Conservation (phyloP, 2,113 vertebrate species). For the Emydocephalus ijimae region DNA sequence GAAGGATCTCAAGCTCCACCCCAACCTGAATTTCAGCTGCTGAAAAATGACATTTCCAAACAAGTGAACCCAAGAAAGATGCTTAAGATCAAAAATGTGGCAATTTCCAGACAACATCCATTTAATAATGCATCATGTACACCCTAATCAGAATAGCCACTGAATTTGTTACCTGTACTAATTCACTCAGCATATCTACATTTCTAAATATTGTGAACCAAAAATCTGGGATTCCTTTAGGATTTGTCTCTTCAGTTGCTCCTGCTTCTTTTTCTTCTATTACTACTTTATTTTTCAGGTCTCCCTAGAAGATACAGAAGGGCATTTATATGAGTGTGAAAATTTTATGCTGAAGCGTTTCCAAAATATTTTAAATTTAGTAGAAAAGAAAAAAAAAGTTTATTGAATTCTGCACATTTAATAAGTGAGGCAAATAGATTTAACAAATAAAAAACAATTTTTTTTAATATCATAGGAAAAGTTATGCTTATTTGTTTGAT, state of each 20-base stretch:
- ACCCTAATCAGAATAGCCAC: neutral
- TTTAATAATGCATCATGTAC: neutral
- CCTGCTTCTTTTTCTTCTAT: conserved; percentile 83
- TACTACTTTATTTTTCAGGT: conserved; percentile 85
- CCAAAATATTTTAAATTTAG: neutral
- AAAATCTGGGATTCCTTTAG: conserved; percentile 94
- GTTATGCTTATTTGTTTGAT: neutral
- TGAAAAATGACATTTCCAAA: neutral
- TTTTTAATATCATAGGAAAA: neutral
- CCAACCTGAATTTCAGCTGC: neutral
- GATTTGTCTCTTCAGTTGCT: conserved; percentile 70
- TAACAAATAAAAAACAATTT: neutral
- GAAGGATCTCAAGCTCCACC: neutral
- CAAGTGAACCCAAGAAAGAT: neutral
- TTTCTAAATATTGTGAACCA: conserved; percentile 98
- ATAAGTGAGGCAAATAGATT: neutral
- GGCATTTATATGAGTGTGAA: neutral
- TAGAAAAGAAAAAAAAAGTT: neutral
- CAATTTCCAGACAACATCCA: neutral
- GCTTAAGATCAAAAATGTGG: neutral
- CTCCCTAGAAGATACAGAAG: conserved; percentile 69
- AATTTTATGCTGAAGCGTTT: neutral
- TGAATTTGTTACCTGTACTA: conserved; percentile 82
- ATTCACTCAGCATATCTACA: conserved; percentile 94
- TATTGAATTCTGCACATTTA: neutral